These are phyloP conservation scores for Dioctria rufipes DNA, from an alignment of 2,888 invertebrate species.

Conservation along the genomic window DNA sequence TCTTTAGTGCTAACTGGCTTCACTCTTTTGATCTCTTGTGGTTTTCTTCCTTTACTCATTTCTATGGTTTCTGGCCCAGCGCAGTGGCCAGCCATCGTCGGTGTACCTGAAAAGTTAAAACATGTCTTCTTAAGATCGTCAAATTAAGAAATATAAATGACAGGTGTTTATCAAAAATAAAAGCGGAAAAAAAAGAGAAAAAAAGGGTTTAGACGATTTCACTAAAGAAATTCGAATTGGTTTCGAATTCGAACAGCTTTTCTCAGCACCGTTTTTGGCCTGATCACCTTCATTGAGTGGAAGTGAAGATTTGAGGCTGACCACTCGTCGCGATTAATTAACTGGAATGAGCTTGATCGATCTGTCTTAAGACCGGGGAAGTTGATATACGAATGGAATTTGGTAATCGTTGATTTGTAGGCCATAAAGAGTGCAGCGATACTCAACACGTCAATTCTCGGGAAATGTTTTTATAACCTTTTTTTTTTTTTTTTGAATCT, in stretches of 20 bases:
- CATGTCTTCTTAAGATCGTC: conserved; percentile 53
- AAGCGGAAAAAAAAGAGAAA: not conserved
- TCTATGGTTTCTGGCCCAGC: not conserved
- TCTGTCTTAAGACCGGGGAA: not conserved
- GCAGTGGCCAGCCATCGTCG: not conserved
- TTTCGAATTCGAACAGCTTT: not conserved
- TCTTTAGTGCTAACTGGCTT: not conserved
- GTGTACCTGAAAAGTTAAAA: conserved; percentile 47
- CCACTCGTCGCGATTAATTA: conserved; percentile 43
- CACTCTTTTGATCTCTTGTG: not conserved
- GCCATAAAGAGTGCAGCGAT: not conserved
- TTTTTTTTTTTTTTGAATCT: too few species aligned
- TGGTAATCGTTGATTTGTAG: not conserved
- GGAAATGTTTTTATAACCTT: too few species aligned
- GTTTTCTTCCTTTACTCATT: not conserved
- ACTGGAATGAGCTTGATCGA: conserved; percentile 46
- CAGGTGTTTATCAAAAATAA: conserved; percentile 59
- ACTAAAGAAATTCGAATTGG: not conserved
- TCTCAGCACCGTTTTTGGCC: not conserved
- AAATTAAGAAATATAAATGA: conserved; percentile 59
- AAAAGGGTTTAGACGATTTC: not conserved
- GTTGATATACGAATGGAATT: not conserved
- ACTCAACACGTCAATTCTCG: not conserved
- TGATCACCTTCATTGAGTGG: not conserved
- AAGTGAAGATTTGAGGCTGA: not conserved